Evolutionary conservation across 2,113 vertebrate genomes (phyloP).

Genomic region (Pterophyllum scalare): DNA sequence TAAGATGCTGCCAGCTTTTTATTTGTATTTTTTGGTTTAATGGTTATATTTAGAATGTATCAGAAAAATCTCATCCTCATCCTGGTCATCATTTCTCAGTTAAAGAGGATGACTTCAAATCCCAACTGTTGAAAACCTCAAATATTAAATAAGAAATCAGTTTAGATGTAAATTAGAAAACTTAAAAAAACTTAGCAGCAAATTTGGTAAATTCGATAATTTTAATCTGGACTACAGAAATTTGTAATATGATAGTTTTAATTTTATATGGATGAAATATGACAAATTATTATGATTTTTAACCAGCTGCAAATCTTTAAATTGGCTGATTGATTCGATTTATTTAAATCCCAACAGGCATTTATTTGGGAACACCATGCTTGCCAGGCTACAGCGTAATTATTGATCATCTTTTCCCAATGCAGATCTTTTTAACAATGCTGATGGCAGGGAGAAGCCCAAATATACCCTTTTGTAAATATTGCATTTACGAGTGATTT

Average conservation of each 20-base stretch:
- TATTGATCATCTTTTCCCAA: not conserved
- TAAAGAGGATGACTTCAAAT: no score
- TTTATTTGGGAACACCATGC: not conserved
- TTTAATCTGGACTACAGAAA: not conserved
- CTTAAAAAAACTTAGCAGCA: no score
- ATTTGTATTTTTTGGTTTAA: not conserved
- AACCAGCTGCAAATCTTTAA: not conserved
- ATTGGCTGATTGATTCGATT: not conserved
- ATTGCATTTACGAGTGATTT: constrained; percentile 30
- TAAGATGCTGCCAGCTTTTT: no score
- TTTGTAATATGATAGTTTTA: not conserved
- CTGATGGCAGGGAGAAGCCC: not conserved
- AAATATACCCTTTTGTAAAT: not conserved
- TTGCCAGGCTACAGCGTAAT: not conserved
- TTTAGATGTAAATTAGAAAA: no score
- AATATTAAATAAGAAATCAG: no score
- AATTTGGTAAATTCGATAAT: not conserved
- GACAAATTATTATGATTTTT: not conserved
- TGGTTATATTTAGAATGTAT: not conserved
- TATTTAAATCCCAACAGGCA: not conserved
- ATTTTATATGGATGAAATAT: constrained; percentile 9
- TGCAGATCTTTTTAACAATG: constrained; percentile 5
- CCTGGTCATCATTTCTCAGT: not conserved
- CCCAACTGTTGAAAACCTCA: no score
- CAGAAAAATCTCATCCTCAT: not conserved